Percentiles rank a stretch among this genome's conserved stretches.
Evolutionary conservation across 2,888 invertebrate species (phyloP).

Genomic region (Napeogenes sylphis): DNA sequence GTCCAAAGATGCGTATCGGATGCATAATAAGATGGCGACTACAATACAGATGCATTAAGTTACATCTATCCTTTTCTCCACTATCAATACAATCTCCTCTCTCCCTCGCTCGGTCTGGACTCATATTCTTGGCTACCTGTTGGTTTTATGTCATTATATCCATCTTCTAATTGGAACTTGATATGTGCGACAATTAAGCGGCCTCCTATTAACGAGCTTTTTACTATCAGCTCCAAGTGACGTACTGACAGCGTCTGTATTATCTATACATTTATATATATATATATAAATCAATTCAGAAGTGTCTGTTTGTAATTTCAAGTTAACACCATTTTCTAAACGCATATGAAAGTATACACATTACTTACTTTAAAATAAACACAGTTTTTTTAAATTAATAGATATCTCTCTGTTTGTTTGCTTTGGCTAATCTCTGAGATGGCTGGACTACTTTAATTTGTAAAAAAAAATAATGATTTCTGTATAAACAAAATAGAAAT

Average conservation of each 20-base stretch:
- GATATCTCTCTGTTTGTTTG: too few relatives aligned
- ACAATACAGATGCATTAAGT: slow-evolving; percentile 22
- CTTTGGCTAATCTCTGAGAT: too few relatives aligned
- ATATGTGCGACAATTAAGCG: slow-evolving; percentile 68
- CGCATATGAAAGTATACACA: too few relatives aligned
- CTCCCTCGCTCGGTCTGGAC: slow-evolving; percentile 30
- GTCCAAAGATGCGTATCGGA: slow-evolving; percentile 30
- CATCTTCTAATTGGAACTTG: slow-evolving; percentile 69
- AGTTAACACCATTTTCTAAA: too few relatives aligned
- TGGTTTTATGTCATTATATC: slow-evolving; percentile 59
- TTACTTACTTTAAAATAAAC: too few relatives aligned
- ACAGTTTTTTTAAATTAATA: too few relatives aligned
- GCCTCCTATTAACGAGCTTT: slow-evolving; percentile 67
- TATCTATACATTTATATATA: too few relatives aligned
- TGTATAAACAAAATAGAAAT: too few relatives aligned
- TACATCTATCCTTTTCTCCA: slow-evolving; percentile 21
- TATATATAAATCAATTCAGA: too few relatives aligned
- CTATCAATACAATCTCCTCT: slow-evolving; percentile 14
- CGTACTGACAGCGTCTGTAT: slow-evolving; percentile 10
- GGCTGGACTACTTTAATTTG: too few relatives aligned
- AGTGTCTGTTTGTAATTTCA: too few relatives aligned
- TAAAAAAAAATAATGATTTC: too few relatives aligned
- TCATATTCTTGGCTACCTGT: slow-evolving; percentile 37
- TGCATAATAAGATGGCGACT: slow-evolving; percentile 30
- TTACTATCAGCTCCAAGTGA: slow-evolving; percentile 40